phyloP scores from a whole-genome alignment of 1,140 invertebrate genomes.

The Camponotus pennsylvanicus region DNA sequence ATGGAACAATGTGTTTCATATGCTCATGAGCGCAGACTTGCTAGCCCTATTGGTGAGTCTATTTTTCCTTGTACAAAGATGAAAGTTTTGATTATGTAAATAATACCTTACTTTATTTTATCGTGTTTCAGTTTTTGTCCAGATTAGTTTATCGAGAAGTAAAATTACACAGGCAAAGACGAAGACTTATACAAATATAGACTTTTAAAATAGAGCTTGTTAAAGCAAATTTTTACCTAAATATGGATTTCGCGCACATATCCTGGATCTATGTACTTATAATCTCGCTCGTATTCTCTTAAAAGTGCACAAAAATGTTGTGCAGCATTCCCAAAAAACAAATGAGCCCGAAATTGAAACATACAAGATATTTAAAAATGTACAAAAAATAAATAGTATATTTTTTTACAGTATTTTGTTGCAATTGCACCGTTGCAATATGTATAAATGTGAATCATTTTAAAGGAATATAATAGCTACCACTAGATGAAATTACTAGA shows the following conservation, averaged over 20 bases:
- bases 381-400: slow-evolving; percentile 62
- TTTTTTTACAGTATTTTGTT: slow-evolving; percentile 59
- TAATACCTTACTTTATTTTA: neutral
- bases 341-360: neutral
- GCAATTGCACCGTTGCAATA: neutral
- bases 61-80: neutral
- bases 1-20: slow-evolving; percentile 96
- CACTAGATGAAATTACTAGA: neutral
- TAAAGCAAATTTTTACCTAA: neutral
- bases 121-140: slow-evolving; percentile 78
- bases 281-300: slow-evolving; percentile 36
- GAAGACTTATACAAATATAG: slow-evolving; percentile 74
- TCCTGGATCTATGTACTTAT: slow-evolving; percentile 26
- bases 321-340: neutral
- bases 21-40: slow-evolving; percentile 95
- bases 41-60: slow-evolving; percentile 90
- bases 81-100: neutral
- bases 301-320: slow-evolving; percentile 50
- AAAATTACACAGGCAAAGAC: slow-evolving; percentile 77
- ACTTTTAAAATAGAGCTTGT: slow-evolving; percentile 12
- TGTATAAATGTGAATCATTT: slow-evolving; percentile 10
- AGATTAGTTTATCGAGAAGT: slow-evolving; percentile 82
- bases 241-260: neutral
- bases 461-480: neutral
- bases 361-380: neutral